Evolutionary conservation across 2,888 invertebrate genomes (phyloP).

Genomic region (Isoperla grammatica): DNA sequence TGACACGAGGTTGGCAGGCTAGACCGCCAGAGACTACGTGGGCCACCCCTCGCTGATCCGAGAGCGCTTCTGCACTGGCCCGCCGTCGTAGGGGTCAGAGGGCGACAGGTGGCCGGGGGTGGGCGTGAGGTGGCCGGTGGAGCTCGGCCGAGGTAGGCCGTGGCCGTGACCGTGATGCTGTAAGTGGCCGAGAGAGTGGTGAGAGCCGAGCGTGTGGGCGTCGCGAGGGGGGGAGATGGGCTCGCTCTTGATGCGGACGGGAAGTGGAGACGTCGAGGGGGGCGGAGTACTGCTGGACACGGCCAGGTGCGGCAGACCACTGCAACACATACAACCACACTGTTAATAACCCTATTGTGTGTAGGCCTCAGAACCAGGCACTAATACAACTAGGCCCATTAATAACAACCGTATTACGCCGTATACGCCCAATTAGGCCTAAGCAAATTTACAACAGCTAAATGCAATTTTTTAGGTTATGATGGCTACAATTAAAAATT

Average conservation of each 20-base stretch:
- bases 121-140: constrained; percentile 54
- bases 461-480: no score
- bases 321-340: constrained; percentile 36
- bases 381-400: not conserved
- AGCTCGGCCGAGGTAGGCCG: constrained; percentile 52
- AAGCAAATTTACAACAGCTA: no score
- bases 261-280: constrained; percentile 71
- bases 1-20: no score
- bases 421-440: no score
- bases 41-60: constrained; percentile 87
- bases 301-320: constrained; percentile 71
- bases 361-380: no score
- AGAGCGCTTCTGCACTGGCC: constrained; percentile 71
- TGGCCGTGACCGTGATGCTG: constrained; percentile 51
- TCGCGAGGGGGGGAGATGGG: constrained; percentile 90
- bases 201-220: constrained; percentile 37
- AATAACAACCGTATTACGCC: no score
- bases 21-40: constrained; percentile 56
- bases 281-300: constrained; percentile 70
- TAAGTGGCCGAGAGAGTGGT: constrained; percentile 45
- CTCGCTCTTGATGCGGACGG: constrained; percentile 90
- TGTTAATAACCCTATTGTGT: no score
- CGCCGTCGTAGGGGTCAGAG: constrained; percentile 56
- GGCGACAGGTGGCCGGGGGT: constrained; percentile 57
- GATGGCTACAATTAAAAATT: no score